Conservation (phyloP, 2,888 invertebrate species). For the Zaprionus lineosus region DNA sequence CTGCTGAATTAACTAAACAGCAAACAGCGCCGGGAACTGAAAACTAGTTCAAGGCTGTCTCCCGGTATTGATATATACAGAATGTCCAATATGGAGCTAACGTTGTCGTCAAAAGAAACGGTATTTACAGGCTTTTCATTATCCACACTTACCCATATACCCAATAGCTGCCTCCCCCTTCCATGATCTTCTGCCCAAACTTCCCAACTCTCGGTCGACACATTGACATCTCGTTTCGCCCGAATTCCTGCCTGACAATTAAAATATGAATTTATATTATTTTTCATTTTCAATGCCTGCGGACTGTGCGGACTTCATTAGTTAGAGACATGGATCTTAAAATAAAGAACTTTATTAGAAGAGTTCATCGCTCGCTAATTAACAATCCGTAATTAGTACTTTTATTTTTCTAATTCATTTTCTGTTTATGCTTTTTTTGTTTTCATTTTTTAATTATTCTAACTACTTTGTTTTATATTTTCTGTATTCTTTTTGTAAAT, state of each 20-base stretch:
- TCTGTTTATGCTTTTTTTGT: conserved; percentile 1
- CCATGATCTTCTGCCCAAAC: too few species aligned
- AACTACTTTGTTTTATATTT: conserved; percentile 18
- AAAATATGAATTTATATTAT: conserved; percentile 28
- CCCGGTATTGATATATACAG: conserved; percentile 27
- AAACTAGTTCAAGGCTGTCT: conserved; percentile 76
- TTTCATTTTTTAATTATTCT: conserved; percentile 32
- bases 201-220: conserved; percentile 25
- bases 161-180: conserved; percentile 5
- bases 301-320: too few species aligned
- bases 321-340: too few species aligned
- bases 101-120: conserved; percentile 78
- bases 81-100: conserved; percentile 69
- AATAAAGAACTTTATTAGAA: too few species aligned
- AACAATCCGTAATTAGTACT: too few species aligned
- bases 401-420: too few species aligned
- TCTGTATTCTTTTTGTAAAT: too few species aligned
- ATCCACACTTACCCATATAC: conserved; percentile 38
- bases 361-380: too few species aligned
- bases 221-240: conserved; percentile 27
- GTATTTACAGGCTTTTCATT: conserved; percentile 73
- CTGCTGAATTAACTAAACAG: neutral
- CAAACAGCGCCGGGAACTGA: conserved; percentile 29
- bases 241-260: conserved; percentile 27
- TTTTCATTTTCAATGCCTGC: too few species aligned